phyloP scores from a whole-genome alignment of 1,140 invertebrate species.

The Drosophila biarmipes region DNA sequence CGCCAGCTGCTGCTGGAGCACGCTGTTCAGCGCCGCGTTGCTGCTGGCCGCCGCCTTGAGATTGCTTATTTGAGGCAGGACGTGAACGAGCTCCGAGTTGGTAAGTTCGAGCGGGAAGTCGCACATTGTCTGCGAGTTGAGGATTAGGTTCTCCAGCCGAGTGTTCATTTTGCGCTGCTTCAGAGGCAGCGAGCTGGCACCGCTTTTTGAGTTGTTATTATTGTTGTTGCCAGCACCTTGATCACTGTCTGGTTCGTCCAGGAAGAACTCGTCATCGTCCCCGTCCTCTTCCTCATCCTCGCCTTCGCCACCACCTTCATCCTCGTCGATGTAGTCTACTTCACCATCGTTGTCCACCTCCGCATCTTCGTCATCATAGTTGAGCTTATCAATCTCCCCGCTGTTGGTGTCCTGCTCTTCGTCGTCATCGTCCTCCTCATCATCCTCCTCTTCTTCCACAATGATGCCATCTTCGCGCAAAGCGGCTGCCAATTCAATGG shows the following conservation, averaged over 20 bases:
- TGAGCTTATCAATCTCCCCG: slow-evolving; percentile 63
- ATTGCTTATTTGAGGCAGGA: slow-evolving; percentile 69
- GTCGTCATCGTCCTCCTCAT: slow-evolving; percentile 58
- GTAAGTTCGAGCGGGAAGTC: slow-evolving; percentile 75
- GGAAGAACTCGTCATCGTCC: slow-evolving; percentile 64
- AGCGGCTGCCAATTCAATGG: slow-evolving; percentile 54
- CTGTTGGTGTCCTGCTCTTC: slow-evolving; percentile 61
- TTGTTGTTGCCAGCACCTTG: slow-evolving; percentile 31
- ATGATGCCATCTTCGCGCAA: slow-evolving; percentile 62
- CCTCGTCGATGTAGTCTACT: slow-evolving; percentile 71
- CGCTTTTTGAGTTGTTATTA: slow-evolving; percentile 37
- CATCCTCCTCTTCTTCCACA: slow-evolving; percentile 67
- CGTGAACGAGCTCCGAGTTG: slow-evolving; percentile 71
- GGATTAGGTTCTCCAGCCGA: slow-evolving; percentile 73
- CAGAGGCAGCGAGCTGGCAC: slow-evolving; percentile 40
- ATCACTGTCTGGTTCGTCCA: slow-evolving; percentile 56
- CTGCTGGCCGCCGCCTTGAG: slow-evolving; percentile 67
- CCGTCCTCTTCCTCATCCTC: slow-evolving; percentile 64
- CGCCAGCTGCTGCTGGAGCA: slow-evolving; percentile 67
- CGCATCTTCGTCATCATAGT: slow-evolving; percentile 61
- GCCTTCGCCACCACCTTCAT: slow-evolving; percentile 52
- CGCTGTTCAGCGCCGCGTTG: slow-evolving; percentile 59
- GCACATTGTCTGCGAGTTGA: slow-evolving; percentile 63
- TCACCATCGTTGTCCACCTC: slow-evolving; percentile 58
- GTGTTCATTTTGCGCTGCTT: slow-evolving; percentile 72